These are phyloP conservation scores for Apogon hyalosoma DNA, from an alignment of 2,797 vertebrate genomes.

Conservation along the genomic window DNA sequence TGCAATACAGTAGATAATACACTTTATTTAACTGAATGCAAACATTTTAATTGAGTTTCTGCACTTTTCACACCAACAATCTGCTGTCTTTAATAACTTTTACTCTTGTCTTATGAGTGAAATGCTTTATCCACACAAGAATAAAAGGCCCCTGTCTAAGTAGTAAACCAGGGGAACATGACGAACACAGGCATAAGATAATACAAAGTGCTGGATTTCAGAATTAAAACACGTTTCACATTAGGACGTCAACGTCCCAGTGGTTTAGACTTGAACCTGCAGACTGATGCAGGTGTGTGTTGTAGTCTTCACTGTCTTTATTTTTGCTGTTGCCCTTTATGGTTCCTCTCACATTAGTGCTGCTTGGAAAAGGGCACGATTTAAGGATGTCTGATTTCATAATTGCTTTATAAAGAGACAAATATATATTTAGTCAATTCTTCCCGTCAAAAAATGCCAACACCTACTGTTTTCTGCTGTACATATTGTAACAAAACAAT, in stretches of 20 bases:
- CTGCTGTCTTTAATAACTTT: conserved; percentile 50
- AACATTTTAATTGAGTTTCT: conserved; percentile 52
- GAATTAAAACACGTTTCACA: neutral
- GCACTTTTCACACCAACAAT: conserved; percentile 66
- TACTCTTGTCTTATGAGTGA: conserved; percentile 65
- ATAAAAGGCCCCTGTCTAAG: conserved; percentile 4
- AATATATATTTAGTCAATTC: conserved; percentile 63
- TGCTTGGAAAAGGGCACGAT: conserved; percentile 61
- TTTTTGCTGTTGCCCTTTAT: conserved; percentile 27
- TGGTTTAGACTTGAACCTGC: conserved; percentile 27
- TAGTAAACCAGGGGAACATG: neutral
- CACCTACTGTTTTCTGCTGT: conserved; percentile 75
- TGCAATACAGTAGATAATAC: conserved; percentile 52
- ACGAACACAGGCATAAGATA: conserved; percentile 9
- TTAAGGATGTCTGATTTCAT: conserved; percentile 59
- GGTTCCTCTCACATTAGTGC: conserved; percentile 53
- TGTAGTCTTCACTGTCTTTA: conserved; percentile 20
- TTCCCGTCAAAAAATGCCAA: conserved; percentile 46
- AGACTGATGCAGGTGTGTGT: conserved; percentile 20
- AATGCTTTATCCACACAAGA: conserved; percentile 28
- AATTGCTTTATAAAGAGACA: conserved; percentile 71
- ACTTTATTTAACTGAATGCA: conserved; percentile 48
- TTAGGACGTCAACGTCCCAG: neutral
- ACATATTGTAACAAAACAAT: conserved; percentile 78
- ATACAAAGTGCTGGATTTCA: conserved; percentile 20